Evolutionary conservation across 2,113 vertebrate species (phyloP).

Genomic region (Bostrychus sinensis): DNA sequence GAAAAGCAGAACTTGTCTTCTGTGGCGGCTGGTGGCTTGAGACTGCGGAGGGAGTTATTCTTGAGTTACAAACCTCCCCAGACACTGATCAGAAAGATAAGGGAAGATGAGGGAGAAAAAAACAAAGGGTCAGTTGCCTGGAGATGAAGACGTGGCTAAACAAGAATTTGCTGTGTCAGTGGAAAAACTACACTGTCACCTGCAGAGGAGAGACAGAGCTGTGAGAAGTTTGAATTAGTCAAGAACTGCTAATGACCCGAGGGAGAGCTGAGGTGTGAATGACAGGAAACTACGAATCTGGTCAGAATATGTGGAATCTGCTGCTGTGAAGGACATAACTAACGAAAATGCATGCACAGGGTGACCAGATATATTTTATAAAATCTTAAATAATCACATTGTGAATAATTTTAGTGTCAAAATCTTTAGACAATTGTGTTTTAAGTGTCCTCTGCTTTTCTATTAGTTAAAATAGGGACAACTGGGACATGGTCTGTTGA

Average conservation of each 20-base stretch:
- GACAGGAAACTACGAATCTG: conserved; percentile 57
- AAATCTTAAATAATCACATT: no score
- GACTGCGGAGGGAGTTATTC: conserved; percentile 18
- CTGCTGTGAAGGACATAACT: no score
- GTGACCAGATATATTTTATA: no score
- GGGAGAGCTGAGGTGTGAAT: conserved; percentile 45
- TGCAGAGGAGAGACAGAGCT: conserved; percentile 23
- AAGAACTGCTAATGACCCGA: conserved; percentile 36
- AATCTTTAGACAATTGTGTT: no score
- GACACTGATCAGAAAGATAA: conserved; percentile 22
- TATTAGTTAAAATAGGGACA: no score
- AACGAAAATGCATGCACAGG: no score
- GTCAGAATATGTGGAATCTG: conserved; percentile 23
- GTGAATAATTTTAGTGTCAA: no score
- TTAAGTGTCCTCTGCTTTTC: no score
- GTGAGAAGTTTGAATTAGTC: no score
- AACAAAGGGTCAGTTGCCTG: conserved; percentile 35
- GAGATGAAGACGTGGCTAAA: conserved; percentile 37
- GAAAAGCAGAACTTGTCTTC: conserved; percentile 3
- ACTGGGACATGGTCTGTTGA: no score
- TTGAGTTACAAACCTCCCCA: conserved; percentile 32
- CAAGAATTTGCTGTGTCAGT: conserved; percentile 31
- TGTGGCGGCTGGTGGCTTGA: conserved; percentile 33
- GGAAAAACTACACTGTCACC: conserved; percentile 42
- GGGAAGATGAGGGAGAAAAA: conserved; percentile 31